Base-by-base conservation (phyloP, 2,888 invertebrate genomes). In the Polymixis lichenea region DNA sequence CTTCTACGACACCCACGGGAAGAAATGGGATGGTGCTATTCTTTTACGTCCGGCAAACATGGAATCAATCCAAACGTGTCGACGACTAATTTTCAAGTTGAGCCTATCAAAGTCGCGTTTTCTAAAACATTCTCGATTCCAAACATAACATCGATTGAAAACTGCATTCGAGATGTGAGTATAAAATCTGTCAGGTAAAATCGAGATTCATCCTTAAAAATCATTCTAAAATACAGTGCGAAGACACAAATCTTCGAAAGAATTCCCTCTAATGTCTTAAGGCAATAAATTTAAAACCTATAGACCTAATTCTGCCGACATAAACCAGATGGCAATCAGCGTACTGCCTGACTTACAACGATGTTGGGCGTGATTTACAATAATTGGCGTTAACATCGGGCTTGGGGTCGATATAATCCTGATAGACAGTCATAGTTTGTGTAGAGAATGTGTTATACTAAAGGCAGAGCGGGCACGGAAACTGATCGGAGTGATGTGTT, bases 311-410 rank as follows among this genome's bases (percentile, higher is more conserved):
- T 84, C 73, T 43, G 53, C 25, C 49, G 65, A 80, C 83, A 85
- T 88, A 88, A 89, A 89, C 85, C 62, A 89, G 89, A 89, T 83
- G 71, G 75, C 62, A 85, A 89, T 89, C 87, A 77, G 80, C 64
- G 46, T n/a, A 55, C 58, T 76, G 72, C 69, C 86, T 80, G 78
- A 83, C 72, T 88, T 79, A 84, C 65, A 73, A 75, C 83, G 87
- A 88, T 89, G 89, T 87, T 87, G 86, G 88, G 72, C 77, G 83
- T 92, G 90, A 92, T 91, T 92, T 90, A 92, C 89, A 89, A 89
- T 90, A 88, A 90, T 89, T 89, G 87, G 87, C 85, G 89, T 87
- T 88, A 89, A 89, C 87, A 75, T 76, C 79, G 58, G 70, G 62
- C 55, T 72, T 65, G 15, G 58, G 72, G 72, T 83, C 66, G 79